Evolutionary conservation across 1,140 invertebrate genomes (phyloP).

Genomic region (Rhagoletis pomonella): DNA sequence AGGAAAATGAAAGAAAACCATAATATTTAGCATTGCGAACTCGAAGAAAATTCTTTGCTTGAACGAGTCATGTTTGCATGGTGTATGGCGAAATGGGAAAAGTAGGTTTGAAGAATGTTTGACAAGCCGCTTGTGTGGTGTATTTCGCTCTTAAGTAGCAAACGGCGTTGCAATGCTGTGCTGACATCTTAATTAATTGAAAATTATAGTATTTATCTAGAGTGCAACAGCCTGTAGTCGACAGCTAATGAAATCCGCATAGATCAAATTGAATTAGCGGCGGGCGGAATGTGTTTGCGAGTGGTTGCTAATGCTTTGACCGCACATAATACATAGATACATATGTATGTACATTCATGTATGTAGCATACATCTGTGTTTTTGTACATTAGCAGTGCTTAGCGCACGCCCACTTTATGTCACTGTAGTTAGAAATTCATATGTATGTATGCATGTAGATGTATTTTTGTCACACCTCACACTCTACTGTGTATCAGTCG

Average conservation of each 20-base stretch:
- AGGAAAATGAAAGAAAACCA: too few species aligned
- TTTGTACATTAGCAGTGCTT: constrained; percentile 5
- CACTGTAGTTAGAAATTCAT: neutral
- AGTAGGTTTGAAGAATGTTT: too few species aligned
- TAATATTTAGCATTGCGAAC: too few species aligned
- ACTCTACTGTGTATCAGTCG: neutral
- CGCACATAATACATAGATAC: too few species aligned
- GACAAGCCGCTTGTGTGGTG: too few species aligned
- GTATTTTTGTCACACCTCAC: constrained; percentile 21
- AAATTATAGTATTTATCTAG: constrained; percentile 2
- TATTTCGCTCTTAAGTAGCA: too few species aligned
- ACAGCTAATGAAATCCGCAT: neutral
- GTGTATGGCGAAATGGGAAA: too few species aligned
- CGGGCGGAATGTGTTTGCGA: neutral
- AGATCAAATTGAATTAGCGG: neutral
- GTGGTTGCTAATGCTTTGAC: neutral
- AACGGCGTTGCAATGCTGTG: neutral
- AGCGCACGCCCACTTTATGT: constrained; percentile 13
- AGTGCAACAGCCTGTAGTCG: neutral
- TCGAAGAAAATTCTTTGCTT: too few species aligned
- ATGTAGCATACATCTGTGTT: too few species aligned
- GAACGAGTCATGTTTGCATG: too few species aligned
- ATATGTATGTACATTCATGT: too few species aligned
- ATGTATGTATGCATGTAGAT: neutral
- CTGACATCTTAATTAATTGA: neutral